phyloP scores from a whole-genome alignment of 2,888 invertebrate genomes.

The Aphodius sticticus region DNA sequence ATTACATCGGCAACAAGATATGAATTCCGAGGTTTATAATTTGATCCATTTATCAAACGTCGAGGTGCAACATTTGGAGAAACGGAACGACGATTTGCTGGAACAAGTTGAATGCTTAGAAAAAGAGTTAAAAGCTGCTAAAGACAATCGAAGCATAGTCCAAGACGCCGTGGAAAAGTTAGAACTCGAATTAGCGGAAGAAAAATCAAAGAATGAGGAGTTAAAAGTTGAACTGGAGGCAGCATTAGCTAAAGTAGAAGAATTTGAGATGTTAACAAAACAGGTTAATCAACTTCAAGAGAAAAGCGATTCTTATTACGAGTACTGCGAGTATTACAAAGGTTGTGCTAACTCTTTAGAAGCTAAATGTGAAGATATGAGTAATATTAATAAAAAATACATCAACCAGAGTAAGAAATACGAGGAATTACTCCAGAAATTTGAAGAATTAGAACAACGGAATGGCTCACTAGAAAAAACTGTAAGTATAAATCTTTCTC shows the following conservation, averaged over 20 bases:
- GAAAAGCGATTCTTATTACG: conserved; percentile 44
- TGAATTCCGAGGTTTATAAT: conserved; percentile 33
- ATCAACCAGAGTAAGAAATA: conserved; percentile 55
- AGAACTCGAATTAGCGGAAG: conserved; percentile 39
- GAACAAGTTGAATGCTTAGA: conserved; percentile 35
- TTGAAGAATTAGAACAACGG: conserved; percentile 47
- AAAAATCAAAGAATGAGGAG: conserved; percentile 32
- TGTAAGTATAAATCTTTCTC: conserved; percentile 40
- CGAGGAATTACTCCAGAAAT: conserved; percentile 51
- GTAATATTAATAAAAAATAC: conserved; percentile 51
- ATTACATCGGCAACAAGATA: conserved; percentile 32
- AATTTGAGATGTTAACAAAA: conserved; percentile 45
- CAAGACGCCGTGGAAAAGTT: conserved; percentile 19
- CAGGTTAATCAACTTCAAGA: conserved; percentile 47
- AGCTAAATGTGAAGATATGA: conserved; percentile 49
- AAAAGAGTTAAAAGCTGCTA: conserved; percentile 30
- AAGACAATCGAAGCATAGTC: conserved; percentile 16
- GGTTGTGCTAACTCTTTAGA: conserved; percentile 48
- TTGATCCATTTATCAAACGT: conserved; percentile 26
- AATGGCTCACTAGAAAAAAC: conserved; percentile 49
- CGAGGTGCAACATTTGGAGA: conserved; percentile 34
- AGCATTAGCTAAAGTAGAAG: conserved; percentile 31
- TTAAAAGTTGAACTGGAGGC: conserved; percentile 25
- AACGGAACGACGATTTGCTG: conserved; percentile 34
- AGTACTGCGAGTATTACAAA: conserved; percentile 50